phyloP scores from a whole-genome alignment of 2,797 vertebrate genomes.

The Fistularia commersonii region DNA sequence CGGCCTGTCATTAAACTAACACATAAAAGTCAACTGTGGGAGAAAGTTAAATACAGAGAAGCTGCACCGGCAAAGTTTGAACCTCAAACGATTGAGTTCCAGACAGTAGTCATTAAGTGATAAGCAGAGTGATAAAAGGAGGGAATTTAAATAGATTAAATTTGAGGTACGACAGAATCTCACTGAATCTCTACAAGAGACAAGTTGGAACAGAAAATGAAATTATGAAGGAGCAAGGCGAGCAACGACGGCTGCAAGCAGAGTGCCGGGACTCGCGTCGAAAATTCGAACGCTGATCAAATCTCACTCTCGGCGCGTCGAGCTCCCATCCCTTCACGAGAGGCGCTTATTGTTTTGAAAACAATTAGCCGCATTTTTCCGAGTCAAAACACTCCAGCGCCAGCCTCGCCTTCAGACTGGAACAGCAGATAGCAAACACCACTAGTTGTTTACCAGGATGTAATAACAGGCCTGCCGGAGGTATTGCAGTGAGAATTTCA shows the following conservation, averaged over 20 bases:
- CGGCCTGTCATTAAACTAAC: slow-evolving; percentile 52
- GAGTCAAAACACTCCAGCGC: slow-evolving; percentile 27
- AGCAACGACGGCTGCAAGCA: too few species aligned
- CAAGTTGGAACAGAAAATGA: background rate
- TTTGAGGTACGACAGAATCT: slow-evolving; percentile 20
- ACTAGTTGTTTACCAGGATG: slow-evolving; percentile 3
- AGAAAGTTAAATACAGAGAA: slow-evolving; percentile 44
- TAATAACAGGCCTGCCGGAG: slow-evolving; percentile 4
- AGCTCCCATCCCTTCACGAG: background rate
- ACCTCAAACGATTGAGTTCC: slow-evolving; percentile 22
- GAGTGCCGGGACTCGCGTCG: too few species aligned
- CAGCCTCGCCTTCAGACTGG: slow-evolving; percentile 24
- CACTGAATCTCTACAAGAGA: slow-evolving; percentile 17
- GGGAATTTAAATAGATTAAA: slow-evolving; percentile 16
- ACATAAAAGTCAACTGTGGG: slow-evolving; percentile 41
- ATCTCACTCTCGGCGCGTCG: too few species aligned
- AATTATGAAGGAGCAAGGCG: too few species aligned
- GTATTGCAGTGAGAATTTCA: slow-evolving; percentile 4
- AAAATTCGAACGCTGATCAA: too few species aligned
- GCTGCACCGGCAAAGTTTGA: slow-evolving; percentile 21
- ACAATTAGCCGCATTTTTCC: slow-evolving; percentile 49
- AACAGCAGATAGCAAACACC: slow-evolving; percentile 5
- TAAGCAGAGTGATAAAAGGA: slow-evolving; percentile 8
- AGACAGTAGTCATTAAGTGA: slow-evolving; percentile 10
- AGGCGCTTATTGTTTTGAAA: slow-evolving; percentile 30